Evolutionary conservation across 2,888 invertebrate genomes (phyloP), one percentile per base, ranked within the genome.

Genomic region (Epirrita christyi): DNA sequence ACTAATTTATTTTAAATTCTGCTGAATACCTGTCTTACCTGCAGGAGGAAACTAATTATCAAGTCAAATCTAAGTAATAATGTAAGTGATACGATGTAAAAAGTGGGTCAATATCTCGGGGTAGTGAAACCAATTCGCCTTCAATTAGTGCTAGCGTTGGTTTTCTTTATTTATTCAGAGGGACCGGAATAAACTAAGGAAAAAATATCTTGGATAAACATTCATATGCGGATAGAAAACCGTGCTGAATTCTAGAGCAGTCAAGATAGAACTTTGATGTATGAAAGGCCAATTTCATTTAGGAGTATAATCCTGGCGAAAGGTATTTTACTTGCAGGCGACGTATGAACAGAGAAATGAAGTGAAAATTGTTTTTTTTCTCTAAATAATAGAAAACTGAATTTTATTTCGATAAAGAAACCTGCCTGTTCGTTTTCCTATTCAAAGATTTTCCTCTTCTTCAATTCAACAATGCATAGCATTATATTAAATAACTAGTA

Each of bases 101-200:
- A 62, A 21, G 21, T 65, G 61, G 63, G 48, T 62, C 68, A 70
- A 71, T 75, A 76, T 70, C 68, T 67, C 64, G 59, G 70, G 59
- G 66, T 62, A 71, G 64, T 69, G 63, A 60, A 72, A 69, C 73
- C 73, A 78, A 79, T 78, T 81, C 79, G 66, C 59, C 75, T 83
- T 81, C 85, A 85, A 85, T 85, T 83, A 85, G 81, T 69, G 59
- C 66, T 73, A 75, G 78, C 80, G 76, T 75, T 74, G 72, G 78
- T 66, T 75, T 75, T 66, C 68, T 64, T 85, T 81, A 85, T 80
- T 86, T 85, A 84, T 86, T 83, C 81, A 80, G 74, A 79, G 75
- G 79, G 78, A 74, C 73, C 68, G 73, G 67, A 72, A 76, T 77
- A 73, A 80, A 82, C 79, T 76, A 79, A 81, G 73, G 75, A 75